These are phyloP conservation scores for Nibea albiflora DNA, from an alignment of 2,113 vertebrate genomes.

Conservation along the genomic window DNA sequence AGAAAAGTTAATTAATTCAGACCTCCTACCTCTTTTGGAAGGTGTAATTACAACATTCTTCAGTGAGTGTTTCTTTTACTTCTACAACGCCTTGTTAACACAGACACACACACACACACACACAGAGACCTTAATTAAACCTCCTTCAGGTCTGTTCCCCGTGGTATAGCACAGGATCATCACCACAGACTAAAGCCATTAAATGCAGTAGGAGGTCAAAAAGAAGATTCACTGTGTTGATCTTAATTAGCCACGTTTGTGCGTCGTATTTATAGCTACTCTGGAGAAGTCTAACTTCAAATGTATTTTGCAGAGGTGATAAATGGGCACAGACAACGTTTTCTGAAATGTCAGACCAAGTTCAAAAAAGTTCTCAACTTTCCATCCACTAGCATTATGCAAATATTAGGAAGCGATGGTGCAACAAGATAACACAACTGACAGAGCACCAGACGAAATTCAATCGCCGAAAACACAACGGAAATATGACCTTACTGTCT, in stretches of 20 bases:
- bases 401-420: too few relatives aligned
- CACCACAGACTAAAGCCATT: slow-evolving; percentile 19
- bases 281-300: neutral
- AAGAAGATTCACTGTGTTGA: slow-evolving; percentile 13
- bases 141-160: slow-evolving; percentile 49
- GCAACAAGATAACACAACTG: too few relatives aligned
- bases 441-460: too few relatives aligned
- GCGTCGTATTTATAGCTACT: slow-evolving; percentile 13
- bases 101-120: slow-evolving; percentile 3
- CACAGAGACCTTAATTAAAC: slow-evolving; percentile 70
- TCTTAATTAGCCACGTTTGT: slow-evolving; percentile 38
- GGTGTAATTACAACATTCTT: slow-evolving; percentile 64
- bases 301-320: neutral
- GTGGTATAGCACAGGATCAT: slow-evolving; percentile 16
- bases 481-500: too few relatives aligned
- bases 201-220: slow-evolving; percentile 41
- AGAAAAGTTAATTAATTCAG: slow-evolving; percentile 65
- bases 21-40: slow-evolving; percentile 52
- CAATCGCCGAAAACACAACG: too few relatives aligned
- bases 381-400: too few relatives aligned
- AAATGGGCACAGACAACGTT: neutral
- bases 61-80: slow-evolving; percentile 35
- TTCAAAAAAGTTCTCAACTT: neutral
- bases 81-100: slow-evolving; percentile 18
- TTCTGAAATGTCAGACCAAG: neutral